Evolutionary conservation across 1,140 invertebrate genomes (phyloP), one percentile per base, ranked within the genome.

Genomic region (Lasioglossum baleicum): DNA sequence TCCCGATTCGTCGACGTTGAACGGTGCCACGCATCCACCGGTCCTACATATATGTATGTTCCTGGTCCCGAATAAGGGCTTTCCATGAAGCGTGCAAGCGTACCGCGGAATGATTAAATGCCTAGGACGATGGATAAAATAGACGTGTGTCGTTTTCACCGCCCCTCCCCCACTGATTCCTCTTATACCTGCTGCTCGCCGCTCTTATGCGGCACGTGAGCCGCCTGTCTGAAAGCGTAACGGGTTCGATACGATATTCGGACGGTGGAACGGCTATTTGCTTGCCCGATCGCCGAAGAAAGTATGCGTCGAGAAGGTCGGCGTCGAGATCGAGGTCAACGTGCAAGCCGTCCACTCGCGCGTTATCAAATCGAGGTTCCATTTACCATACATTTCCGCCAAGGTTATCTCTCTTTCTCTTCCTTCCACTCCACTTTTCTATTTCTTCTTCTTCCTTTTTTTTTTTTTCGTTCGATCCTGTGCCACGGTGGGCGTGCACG

Each of bases 21-120:
- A 77, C 75, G 75, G 75, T 77, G 75, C 67, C 75, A 68, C 75
- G 75, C 40, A 69, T 61, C 75, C 53, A 26, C 10, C 61, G 7
- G 40, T 75, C 71, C 48, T 75, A 66, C 77, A 67, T 80, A 75
- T 61, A 75, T 68, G 78, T 75, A 80, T 68, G 71, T 6, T 0
- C 66, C 17, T 6, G 11, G 26, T n/a, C n/a, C 56, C 78, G 71
- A 75, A 80, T 75, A 80, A 60, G 78, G 78, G 56, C 42, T 60
- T 80, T 80, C 64, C 64, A 40, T 42, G 71, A 67, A 68, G n/a
- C 63, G 42, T 64, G 56, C 15, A 77, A 77, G 58, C 60, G 78
- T 35, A 26, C 71, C 78, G 78, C 64, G 42, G 78, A 80, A 75
- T 68, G 71, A 80, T 75, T 75, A 75, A 80, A 80, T 48, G 77